Evolutionary conservation across 1,140 invertebrate species (phyloP), one percentile per base, ranked within the genome.

Genomic region (Geopemphigus sp.): DNA sequence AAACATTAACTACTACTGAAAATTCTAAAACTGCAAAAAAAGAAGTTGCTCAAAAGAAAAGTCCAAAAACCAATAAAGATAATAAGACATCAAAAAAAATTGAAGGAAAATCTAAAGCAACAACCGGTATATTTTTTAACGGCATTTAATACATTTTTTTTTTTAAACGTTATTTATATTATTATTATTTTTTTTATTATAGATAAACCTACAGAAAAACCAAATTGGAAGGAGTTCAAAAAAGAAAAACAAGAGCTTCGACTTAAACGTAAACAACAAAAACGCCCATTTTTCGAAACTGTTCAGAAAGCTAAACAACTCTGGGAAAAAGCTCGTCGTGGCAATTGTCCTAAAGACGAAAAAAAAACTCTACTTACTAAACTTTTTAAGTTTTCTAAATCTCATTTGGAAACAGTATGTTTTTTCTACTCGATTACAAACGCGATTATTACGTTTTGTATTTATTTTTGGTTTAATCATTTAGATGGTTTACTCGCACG

Each of bases 401-500:
- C 89, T 1, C 89, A 92, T 73, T 92, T 84, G 86, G 88, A 83
- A 90, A 91, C 86, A 88, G 82, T 82, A 81, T 81, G 17, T 81
- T 47, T 53, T 26, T 63, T 57, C 5, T 22, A 85, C 86, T 39
- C 15, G 3, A 17, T 45, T 50, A 24, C 24, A n/a, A 45, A 24
- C 24, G 5, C 45, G 0, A 6, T 1, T 24, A 45, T 22, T 22
- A 4, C 0, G 17, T 24, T 29, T n/a, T 14, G 45, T 22, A 39
- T 3, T 39, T 17, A n/a, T 17, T 59, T 57, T n/a, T 59, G 76
- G 19, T 66, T 26, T 66, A 12, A 61, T 47, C 84, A 82, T 47
- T 17, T 83, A 87, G 85, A 83, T 96, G 82, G 90, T 94, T 6
- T 89, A 92, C 82, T 90, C 93, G 1, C 96, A 98, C 86, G 95